Evolutionary conservation across 2,797 vertebrate species (phyloP).

Genomic region (Micrastur ruficollis): DNA sequence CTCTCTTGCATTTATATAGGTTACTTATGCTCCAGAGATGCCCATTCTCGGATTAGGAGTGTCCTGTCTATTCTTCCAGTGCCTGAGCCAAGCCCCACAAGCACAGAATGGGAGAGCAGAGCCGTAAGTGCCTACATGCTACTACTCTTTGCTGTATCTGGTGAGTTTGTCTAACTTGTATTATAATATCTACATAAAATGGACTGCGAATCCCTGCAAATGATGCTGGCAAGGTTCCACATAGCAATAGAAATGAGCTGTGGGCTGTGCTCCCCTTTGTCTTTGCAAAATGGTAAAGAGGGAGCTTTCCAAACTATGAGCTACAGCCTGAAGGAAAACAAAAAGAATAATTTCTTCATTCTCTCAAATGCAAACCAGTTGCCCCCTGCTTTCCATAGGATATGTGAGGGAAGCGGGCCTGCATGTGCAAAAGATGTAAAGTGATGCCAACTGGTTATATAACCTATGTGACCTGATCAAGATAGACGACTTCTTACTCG

Average conservation of each 20-base stretch:
- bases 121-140: accelerated
- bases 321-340: background rate
- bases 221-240: background rate
- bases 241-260: background rate
- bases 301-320: background rate
- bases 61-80: background rate
- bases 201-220: background rate
- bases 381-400: background rate
- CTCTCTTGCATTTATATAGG: background rate
- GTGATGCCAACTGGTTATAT: background rate
- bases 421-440: background rate
- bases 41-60: background rate
- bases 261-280: background rate
- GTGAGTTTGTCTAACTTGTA: background rate
- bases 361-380: background rate
- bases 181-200: background rate
- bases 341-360: background rate
- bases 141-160: background rate
- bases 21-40: background rate
- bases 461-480: background rate
- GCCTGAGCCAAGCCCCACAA: background rate
- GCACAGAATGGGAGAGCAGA: background rate
- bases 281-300: background rate
- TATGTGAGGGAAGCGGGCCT: background rate
- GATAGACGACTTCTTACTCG: background rate